A percentile compares a stretch with the other conserved stretches of the same genome.
Conservation (phyloP, 2,797 vertebrate species). For the Todus mexicanus region DNA sequence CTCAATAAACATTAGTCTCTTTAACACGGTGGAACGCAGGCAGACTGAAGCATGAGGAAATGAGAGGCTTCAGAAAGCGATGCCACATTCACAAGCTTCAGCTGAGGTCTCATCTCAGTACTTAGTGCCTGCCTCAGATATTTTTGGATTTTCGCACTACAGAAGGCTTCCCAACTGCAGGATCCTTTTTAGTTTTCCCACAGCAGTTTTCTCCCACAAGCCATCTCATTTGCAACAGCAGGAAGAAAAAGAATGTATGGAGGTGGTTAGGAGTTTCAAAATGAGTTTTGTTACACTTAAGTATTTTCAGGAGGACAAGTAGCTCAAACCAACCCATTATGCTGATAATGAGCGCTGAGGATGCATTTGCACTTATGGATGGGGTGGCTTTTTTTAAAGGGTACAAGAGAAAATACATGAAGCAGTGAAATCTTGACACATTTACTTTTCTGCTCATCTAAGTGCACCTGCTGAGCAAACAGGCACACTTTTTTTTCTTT, state of each 20-base stretch:
- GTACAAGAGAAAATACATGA: neutral
- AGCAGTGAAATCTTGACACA: neutral
- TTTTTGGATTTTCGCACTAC: slow-evolving; percentile 24
- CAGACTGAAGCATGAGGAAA: neutral
- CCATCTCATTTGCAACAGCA: neutral
- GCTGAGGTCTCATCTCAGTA: neutral
- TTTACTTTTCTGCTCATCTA: neutral
- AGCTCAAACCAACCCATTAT: neutral
- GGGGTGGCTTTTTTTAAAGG: neutral
- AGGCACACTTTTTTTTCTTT: neutral
- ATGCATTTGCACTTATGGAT: neutral
- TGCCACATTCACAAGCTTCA: neutral
- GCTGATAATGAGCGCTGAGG: neutral
- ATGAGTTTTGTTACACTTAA: neutral
- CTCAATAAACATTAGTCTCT: neutral
- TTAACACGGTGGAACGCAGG: neutral
- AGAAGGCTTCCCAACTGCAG: neutral
- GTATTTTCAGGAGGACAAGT: neutral
- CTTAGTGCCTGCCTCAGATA: neutral
- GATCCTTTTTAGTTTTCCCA: slow-evolving; percentile 5
- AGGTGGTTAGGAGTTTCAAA: neutral
- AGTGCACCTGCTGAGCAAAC: neutral
- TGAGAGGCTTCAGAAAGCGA: neutral
- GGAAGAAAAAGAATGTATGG: neutral
- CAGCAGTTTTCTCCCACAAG: slow-evolving; percentile 12